Evolutionary conservation across 53 echinoderm and acorn worm genomes (phyloP).

Genomic region (Antedon mediterranea): DNA sequence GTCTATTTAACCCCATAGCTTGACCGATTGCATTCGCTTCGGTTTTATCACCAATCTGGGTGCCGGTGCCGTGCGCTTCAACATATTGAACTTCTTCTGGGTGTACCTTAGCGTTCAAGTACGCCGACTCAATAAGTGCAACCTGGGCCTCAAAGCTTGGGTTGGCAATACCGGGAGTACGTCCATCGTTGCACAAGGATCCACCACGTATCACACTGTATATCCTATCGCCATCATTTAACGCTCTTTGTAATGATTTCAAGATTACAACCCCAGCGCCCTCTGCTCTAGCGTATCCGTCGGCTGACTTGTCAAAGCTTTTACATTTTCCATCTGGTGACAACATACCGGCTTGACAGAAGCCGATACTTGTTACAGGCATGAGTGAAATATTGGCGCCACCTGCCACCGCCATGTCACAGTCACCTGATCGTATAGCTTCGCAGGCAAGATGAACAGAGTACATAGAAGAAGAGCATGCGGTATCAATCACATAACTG

Average conservation of each 20-base stretch:
- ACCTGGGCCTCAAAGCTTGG: slow-evolving; percentile 90
- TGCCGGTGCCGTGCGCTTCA: slow-evolving; percentile 91
- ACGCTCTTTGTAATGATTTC: slow-evolving; percentile 65
- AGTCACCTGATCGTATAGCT: slow-evolving; percentile 65
- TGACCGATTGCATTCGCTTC: slow-evolving; percentile 92
- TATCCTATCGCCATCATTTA: slow-evolving; percentile 83
- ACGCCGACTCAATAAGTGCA: slow-evolving; percentile 47
- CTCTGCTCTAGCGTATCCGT: slow-evolving; percentile 90
- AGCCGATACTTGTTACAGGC: slow-evolving; percentile 88
- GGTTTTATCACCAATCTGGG: slow-evolving; percentile 82
- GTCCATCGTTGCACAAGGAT: slow-evolving; percentile 70
- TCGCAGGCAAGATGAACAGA: slow-evolving; percentile 77
- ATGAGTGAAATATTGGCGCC: slow-evolving; percentile 80
- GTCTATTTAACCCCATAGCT: slow-evolving; percentile 49
- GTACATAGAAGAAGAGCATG: slow-evolving; percentile 91
- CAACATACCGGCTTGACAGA: slow-evolving; percentile 96
- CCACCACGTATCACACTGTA: slow-evolving; percentile 83
- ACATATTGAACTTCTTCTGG: slow-evolving; percentile 75
- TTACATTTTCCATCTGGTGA: slow-evolving; percentile 91
- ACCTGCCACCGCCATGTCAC: slow-evolving; percentile 95
- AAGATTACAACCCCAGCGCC: slow-evolving; percentile 84
- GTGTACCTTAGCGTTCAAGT: slow-evolving; percentile 30
- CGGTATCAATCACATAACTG: slow-evolving; percentile 80
- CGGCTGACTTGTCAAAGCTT: slow-evolving; percentile 82
- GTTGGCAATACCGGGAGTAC: slow-evolving; percentile 87